A percentile compares a stretch with the other conserved stretches of the same genome.
phyloP scores from a whole-genome alignment of 2,797 vertebrate species.

The Echiichthys vipera region DNA sequence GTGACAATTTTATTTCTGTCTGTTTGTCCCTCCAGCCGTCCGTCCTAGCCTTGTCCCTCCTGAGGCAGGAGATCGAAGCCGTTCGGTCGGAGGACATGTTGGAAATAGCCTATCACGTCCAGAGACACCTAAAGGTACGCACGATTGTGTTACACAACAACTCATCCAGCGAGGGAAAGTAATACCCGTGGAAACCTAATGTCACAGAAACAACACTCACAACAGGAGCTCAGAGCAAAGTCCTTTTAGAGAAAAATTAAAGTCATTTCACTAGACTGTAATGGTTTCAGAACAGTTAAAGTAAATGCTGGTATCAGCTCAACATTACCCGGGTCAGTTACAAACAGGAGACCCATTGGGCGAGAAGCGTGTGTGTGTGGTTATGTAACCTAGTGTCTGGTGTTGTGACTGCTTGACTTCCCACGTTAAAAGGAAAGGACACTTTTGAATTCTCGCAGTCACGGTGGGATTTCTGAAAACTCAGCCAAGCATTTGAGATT shows the following conservation, averaged over 20 bases:
- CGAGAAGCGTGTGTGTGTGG: too few relatives aligned
- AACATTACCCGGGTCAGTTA: neutral
- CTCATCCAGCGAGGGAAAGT: neutral
- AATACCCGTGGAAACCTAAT: neutral
- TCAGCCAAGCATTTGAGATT: neutral
- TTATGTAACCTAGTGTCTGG: slow-evolving; percentile 53
- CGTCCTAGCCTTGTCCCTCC: slow-evolving; percentile 93
- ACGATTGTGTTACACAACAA: neutral
- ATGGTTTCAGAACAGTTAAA: neutral
- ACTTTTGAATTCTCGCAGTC: neutral
- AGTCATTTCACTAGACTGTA: neutral
- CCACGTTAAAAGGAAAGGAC: neutral
- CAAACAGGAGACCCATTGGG: neutral
- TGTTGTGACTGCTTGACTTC: neutral
- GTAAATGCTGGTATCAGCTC: neutral
- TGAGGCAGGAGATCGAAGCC: slow-evolving; percentile 92
- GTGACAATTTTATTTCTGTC: too few relatives aligned
- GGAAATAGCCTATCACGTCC: slow-evolving; percentile 91
- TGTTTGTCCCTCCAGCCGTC: slow-evolving; percentile 86
- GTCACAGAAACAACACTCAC: neutral
- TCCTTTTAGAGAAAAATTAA: neutral
- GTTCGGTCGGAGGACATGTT: slow-evolving; percentile 90
- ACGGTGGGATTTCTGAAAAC: neutral
- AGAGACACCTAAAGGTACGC: slow-evolving; percentile 93
- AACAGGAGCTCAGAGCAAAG: neutral